Evolutionary conservation across 2,888 invertebrate species (phyloP), one percentile per base, ranked within the genome.

Genomic region (Melanophora roralis): DNA sequence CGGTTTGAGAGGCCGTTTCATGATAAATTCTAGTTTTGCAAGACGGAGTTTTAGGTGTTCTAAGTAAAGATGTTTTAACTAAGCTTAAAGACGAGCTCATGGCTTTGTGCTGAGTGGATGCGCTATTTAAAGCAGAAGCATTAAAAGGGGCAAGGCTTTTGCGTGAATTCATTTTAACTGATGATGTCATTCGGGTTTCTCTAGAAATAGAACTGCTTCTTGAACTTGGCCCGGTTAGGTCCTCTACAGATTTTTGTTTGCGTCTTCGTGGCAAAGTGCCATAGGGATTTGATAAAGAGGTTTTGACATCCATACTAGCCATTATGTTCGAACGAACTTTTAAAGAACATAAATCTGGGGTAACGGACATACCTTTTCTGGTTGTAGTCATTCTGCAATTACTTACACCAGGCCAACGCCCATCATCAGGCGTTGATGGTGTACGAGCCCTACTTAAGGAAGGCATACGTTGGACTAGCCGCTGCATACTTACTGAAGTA

Each of bases 1-100:
- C 94, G 0, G 96, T 96, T 88, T 96, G 96, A 12, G 93, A 92
- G 57, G 93, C 92, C 38, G 92, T 94, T 89, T 96, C 96, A 83
- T 96, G 95, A 88, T 95, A 96, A 82, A 96, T 96, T 85, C 93
- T 92, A 0, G 94, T 93, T 86, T 92, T 92, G 9, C 57, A 57
- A 12, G 76, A 64, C 36, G 91, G 88, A 69, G 88, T 86, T 59
- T 81, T 69, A n/a, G 55, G 90, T 89, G 78, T 88, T 68, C 81
- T 71, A 12, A 72, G 32, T 12, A 78, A 73, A 9, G 78, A 62
- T 34, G 65, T 79, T 78, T 83, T 83, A 7, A 71, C 62, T 57
- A 82, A 38, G 0, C 78, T 57, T 14, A 78, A 71, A 14, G 78
- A 77, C 3, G 79, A 62, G 12, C 77, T 57, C 8, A 80, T 43